Base-by-base conservation (phyloP, 2,113 vertebrate species). In the Pygoscelis antarcticus region DNA sequence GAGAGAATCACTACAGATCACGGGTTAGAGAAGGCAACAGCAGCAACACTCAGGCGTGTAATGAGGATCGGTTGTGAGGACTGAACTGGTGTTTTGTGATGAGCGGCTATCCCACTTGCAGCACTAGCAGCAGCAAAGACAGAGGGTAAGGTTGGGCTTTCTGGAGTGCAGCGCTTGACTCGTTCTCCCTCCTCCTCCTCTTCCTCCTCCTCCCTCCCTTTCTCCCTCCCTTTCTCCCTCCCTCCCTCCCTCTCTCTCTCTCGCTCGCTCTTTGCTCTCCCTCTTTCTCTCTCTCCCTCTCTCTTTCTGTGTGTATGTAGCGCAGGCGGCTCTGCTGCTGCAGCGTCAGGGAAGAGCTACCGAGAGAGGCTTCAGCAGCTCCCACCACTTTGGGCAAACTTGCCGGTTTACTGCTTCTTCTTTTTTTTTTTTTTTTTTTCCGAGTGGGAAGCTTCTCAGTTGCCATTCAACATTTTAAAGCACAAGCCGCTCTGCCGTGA, bases 361-460 rank as follows among this genome's bases (percentile, higher is more conserved):
- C 95, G 96, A 93, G 86, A 57, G 82, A 96, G 83, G 93, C 93
- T 93, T 83, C 88, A 89, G 93, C 96, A 92, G 96, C 97, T 94
- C 78, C 90, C 95, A 69, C 78, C 98, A 98, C 97, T 98, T 98
- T 87, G 81, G 93, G 93, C 96, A 98, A 98, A 98, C 98, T 98
- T 98, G 97, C 47, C 40, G 96, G 83, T 95, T 97, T 96, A 87
- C 62, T 44, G 92, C 88, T 36, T 2, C 88, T 36, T 2, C 38
- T 8, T 10, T 25, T 49, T 23, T 29, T 19, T 17, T 16, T 51
- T 57, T 36, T 40, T 69, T 38, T 26, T 26, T n/a, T 65, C 44
- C 34, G 55, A 96, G 85, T 66, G 32, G 90, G 95, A 95, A 97
- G 96, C 97, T 97, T 90, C 92, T 96, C 94, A 69, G 90, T 96